Base-by-base conservation (phyloP, 2,888 invertebrate genomes). In the Eustalomyia histrio region DNA sequence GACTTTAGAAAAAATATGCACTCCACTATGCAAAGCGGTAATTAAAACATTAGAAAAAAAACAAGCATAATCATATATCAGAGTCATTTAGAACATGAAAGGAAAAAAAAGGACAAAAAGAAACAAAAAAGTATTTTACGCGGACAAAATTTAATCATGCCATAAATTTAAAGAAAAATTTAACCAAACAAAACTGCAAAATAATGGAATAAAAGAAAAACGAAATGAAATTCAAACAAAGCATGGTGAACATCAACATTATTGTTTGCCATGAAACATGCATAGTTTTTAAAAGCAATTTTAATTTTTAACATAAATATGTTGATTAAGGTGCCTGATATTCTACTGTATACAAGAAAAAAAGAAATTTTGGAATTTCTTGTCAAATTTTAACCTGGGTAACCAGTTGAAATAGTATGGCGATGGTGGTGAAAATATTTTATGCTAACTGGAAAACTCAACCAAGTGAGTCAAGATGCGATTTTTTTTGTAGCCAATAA, bases 11-110 rank as follows among this genome's bases (percentile, higher is more conserved):
- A 67, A 35, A 24, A 43, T 52, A 71, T 60, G 52, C 55, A 71
- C 35, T 52, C 33, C 16, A 61, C 17, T 67, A 50, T 75, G 80
- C 80, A 67, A 61, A 58, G 80, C 67, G 61, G 80, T 63, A 76
- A 80, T 80, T 75, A 72, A 80, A 80, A 75, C 71, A 67, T 80
- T 75, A 75, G 65, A 43, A 29, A 16, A 79, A 29, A 47, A 24
- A 21, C 24, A 74, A 21, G 39, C 58, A 57, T 58, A 68, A 64
- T 68, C 79, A 50, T 79, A 73, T 68, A 73, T 67, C 68, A 73
- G 50, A 68, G 72, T 63, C 65, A 50, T 68, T 63, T 63, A 43
- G 17, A 50, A 39, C 39, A 58, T 35, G 52, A 9, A 53, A 12
- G n/a, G 16, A 61, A 63, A 50, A 61, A 17, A 63, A 35, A 35